Percentiles rank a stretch among this genome's conserved stretches.
Evolutionary conservation across 2,888 invertebrate species (phyloP).

Genomic region (Anagyrus pseudococci): DNA sequence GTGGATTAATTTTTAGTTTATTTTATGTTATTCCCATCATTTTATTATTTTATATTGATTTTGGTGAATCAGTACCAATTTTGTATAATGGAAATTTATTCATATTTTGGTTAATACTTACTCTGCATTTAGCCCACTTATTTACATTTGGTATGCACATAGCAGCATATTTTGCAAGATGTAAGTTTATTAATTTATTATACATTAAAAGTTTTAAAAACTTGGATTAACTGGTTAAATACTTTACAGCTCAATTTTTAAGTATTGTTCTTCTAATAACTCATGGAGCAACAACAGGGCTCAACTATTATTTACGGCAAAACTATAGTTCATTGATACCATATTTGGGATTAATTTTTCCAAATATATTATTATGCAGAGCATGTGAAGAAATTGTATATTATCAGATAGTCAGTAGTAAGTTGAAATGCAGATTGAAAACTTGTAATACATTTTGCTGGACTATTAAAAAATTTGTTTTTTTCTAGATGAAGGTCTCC

Average conservation of each 20-base stretch:
- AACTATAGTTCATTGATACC: too few relatives aligned
- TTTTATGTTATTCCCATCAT: conserved; percentile 45
- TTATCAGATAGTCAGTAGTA: conserved; percentile 5
- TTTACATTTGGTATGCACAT: conserved; percentile 33
- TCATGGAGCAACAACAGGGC: too few relatives aligned
- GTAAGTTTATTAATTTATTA: too few relatives aligned
- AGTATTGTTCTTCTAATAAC: conserved; percentile 17
- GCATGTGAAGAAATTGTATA: conserved; percentile 18
- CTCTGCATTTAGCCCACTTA: conserved; percentile 18
- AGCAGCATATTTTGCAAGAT: conserved; percentile 30
- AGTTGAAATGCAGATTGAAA: too few relatives aligned
- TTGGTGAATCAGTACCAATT: conserved; percentile 8
- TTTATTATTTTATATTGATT: conserved; percentile 43
- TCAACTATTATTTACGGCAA: too few relatives aligned
- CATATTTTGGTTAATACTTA: conserved; percentile 25
- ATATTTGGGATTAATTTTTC: conserved; percentile 29
- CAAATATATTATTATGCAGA: conserved; percentile 26
- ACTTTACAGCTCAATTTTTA: conserved; percentile 28
- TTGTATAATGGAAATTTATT: conserved; percentile 28
- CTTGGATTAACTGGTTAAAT: too few relatives aligned
- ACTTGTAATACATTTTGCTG: too few relatives aligned
- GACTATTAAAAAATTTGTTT: too few relatives aligned
- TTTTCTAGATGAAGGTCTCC: conserved; percentile 55
- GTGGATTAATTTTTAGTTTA: conserved; percentile 45
- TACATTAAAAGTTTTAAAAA: neutral